A percentile compares a stretch with the other conserved stretches of the same genome.
These are phyloP conservation scores for Beroe ovata DNA, from an alignment of 37 sponge, comb jelly and placozoan species.

Conservation along the genomic window DNA sequence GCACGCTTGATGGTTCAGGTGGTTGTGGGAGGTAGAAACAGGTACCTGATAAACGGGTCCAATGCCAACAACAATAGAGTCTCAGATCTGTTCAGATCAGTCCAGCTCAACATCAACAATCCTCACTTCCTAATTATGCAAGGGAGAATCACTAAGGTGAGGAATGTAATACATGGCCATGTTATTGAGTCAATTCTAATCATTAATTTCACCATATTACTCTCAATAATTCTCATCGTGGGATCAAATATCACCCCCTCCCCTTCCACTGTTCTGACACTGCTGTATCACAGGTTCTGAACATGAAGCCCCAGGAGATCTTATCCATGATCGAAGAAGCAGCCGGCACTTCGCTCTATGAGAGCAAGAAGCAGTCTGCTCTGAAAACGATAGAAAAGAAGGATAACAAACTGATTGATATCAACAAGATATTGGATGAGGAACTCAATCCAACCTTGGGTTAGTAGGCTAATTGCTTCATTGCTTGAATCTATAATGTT, in stretches of 20 bases:
- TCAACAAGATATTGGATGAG: slow-evolving; percentile 87
- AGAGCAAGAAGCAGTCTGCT: slow-evolving; percentile 92
- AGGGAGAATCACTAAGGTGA: slow-evolving; percentile 70
- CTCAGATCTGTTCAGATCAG: slow-evolving; percentile 94
- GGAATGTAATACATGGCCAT: too few relatives aligned
- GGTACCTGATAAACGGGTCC: slow-evolving; percentile 95
- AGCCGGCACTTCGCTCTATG: slow-evolving; percentile 96
- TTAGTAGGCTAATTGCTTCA: background rate
- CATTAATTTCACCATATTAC: too few relatives aligned
- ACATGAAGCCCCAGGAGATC: slow-evolving; percentile 95
- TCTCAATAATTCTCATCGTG: too few relatives aligned
- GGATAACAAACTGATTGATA: slow-evolving; percentile 90
- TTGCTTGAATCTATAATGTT: too few relatives aligned
- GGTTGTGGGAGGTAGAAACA: slow-evolving; percentile 97
- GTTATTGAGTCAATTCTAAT: too few relatives aligned
- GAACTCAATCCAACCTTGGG: slow-evolving; percentile 91
- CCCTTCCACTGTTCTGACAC: too few relatives aligned
- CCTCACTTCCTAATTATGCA: slow-evolving; percentile 99
- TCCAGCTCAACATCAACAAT: slow-evolving; percentile 97
- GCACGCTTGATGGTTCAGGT: too few relatives aligned
- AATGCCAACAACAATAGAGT: slow-evolving; percentile 91
- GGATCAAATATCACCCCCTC: too few relatives aligned
- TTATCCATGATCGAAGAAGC: slow-evolving; percentile 98
- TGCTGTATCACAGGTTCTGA: slow-evolving; percentile 85
- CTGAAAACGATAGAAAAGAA: slow-evolving; percentile 97